Evolutionary conservation across 2,113 vertebrate genomes (phyloP).

Genomic region (Entelurus aequoreus): DNA sequence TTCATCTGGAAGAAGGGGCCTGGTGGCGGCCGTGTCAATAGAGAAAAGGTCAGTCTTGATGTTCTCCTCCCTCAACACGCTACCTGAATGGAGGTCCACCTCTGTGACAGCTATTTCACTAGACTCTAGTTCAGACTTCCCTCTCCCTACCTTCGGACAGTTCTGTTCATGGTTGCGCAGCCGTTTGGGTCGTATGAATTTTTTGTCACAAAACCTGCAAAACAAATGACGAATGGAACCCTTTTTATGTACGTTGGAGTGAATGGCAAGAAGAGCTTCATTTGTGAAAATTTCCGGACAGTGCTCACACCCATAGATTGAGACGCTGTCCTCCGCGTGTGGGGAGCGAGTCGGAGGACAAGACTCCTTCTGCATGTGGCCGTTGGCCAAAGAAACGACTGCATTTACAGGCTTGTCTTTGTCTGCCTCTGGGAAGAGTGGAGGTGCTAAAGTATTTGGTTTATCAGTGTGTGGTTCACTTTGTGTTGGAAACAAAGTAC

Average conservation of each 20-base stretch:
- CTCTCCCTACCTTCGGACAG: slow-evolving; percentile 62
- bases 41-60: slow-evolving; percentile 15
- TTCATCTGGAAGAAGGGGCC: slow-evolving; percentile 32
- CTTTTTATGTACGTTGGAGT: slow-evolving; percentile 82
- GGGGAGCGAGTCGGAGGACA: slow-evolving; percentile 64
- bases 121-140: slow-evolving; percentile 49
- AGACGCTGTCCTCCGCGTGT: slow-evolving; percentile 54
- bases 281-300: slow-evolving; percentile 84
- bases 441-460: slow-evolving; percentile 34
- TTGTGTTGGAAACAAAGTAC: slow-evolving; percentile 32
- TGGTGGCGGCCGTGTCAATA: slow-evolving; percentile 24
- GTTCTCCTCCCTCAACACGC: slow-evolving; percentile 13
- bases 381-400: slow-evolving; percentile 26
- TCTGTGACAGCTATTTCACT: slow-evolving; percentile 31
- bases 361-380: slow-evolving; percentile 49
- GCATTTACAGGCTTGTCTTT: slow-evolving; percentile 33
- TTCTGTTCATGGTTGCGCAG: slow-evolving; percentile 85
- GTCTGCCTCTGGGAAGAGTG: slow-evolving; percentile 47
- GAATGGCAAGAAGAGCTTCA: slow-evolving; percentile 73
- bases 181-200: slow-evolving; percentile 85
- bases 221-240: slow-evolving; percentile 77
- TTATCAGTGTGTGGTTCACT: slow-evolving; percentile 36
- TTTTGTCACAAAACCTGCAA: slow-evolving; percentile 89
- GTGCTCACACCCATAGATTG: slow-evolving; percentile 75
- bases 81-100: slow-evolving; percentile 23